These are phyloP conservation scores for Taenioides sp. DNA, from an alignment of 2,797 vertebrate genomes.

Conservation along the genomic window DNA sequence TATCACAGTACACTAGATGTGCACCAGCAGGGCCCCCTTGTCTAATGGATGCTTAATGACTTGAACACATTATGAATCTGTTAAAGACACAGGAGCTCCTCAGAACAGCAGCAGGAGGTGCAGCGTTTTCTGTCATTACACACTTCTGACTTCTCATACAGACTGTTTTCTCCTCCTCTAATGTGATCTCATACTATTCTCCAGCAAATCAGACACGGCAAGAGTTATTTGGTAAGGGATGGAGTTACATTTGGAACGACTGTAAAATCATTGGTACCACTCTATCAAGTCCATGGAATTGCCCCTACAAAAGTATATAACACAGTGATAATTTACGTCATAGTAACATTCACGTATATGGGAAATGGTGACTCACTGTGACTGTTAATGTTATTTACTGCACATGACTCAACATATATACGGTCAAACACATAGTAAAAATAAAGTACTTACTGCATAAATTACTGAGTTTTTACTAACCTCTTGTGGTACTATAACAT, in stretches of 20 bases:
- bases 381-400: too few relatives aligned
- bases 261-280: not conserved
- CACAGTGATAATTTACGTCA: too few relatives aligned
- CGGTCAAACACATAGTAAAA: too few relatives aligned
- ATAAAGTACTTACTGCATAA: too few relatives aligned
- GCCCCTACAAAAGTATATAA: too few relatives aligned
- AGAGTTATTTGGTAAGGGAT: not conserved
- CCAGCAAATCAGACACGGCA: not conserved
- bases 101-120: conserved; percentile 27
- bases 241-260: not conserved
- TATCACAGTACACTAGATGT: conserved; percentile 21
- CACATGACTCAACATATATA: too few relatives aligned
- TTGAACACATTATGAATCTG: conserved; percentile 32
- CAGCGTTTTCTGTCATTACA: conserved; percentile 24
- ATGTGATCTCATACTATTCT: not conserved
- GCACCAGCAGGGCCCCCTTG: conserved; percentile 2
- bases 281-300: too few relatives aligned
- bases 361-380: too few relatives aligned
- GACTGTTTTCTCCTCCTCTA: not conserved
- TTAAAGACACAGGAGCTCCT: conserved; percentile 31
- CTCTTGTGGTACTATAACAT: too few relatives aligned
- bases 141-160: conserved; percentile 23
- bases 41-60: conserved; percentile 53
- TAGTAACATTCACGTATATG: too few relatives aligned
- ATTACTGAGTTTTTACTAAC: too few relatives aligned